Evolutionary conservation across 92 coral and sea anemone species (phyloP).

Genomic region (Actinostola sp.): DNA sequence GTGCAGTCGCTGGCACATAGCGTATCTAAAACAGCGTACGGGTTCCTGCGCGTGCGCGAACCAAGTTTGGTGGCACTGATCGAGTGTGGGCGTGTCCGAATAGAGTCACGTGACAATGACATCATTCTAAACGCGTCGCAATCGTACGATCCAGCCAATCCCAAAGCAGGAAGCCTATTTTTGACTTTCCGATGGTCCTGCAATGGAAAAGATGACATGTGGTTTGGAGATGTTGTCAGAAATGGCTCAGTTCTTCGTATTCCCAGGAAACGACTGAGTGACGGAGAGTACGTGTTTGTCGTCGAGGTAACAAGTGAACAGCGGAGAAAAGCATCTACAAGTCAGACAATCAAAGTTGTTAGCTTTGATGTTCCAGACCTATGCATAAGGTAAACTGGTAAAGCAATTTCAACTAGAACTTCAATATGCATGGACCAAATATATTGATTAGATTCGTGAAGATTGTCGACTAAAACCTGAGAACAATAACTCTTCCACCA

Average conservation of each 20-base stretch:
- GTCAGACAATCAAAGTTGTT: slow-evolving; percentile 60
- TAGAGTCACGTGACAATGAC: slow-evolving; percentile 59
- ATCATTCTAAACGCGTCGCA: slow-evolving; percentile 63
- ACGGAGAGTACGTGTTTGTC: slow-evolving; percentile 51
- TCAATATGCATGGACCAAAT: too few relatives aligned
- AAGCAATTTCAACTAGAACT: neutral
- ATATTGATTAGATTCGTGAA: too few relatives aligned
- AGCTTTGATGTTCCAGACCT: slow-evolving; percentile 21
- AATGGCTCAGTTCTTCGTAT: slow-evolving; percentile 49
- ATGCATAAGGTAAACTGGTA: slow-evolving; percentile 61
- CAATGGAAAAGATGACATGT: slow-evolving; percentile 30
- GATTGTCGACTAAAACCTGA: too few relatives aligned
- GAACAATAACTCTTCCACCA: too few relatives aligned
- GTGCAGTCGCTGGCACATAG: slow-evolving; percentile 58
- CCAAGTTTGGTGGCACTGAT: slow-evolving; percentile 63
- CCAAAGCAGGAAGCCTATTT: neutral
- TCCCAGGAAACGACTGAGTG: slow-evolving; percentile 50
- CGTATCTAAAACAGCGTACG: slow-evolving; percentile 35
- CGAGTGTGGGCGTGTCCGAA: slow-evolving; percentile 78
- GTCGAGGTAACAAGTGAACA: slow-evolving; percentile 58
- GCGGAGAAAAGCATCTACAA: slow-evolving; percentile 45
- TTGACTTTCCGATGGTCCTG: slow-evolving; percentile 81
- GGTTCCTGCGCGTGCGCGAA: slow-evolving; percentile 69
- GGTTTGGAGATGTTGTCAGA: slow-evolving; percentile 40
- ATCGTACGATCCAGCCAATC: slow-evolving; percentile 72